phyloP scores from a whole-genome alignment of 2,888 invertebrate species.

The Aproaerema taeniolella region DNA sequence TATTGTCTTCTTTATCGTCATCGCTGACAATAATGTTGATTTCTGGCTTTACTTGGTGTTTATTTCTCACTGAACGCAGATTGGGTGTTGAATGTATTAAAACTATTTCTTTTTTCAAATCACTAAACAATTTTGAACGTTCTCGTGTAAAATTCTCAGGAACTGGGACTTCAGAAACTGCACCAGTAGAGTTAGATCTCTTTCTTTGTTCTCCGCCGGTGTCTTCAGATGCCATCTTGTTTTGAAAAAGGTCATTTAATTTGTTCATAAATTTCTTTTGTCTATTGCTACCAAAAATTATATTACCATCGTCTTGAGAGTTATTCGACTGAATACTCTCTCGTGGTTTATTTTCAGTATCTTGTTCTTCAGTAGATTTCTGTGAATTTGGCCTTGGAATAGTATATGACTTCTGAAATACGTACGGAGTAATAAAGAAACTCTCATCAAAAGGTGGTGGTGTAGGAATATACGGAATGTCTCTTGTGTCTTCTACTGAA shows the following conservation, averaged over 20 bases:
- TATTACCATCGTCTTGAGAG: conserved; percentile 42
- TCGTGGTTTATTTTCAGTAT: conserved; percentile 35
- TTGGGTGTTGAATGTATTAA: conserved; percentile 30
- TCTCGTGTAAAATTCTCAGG: conserved; percentile 28
- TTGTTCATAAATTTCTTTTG: conserved; percentile 63
- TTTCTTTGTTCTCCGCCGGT: conserved; percentile 41
- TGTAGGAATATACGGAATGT: conserved; percentile 46
- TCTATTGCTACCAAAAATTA: conserved; percentile 52
- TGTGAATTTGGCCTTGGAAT: conserved; percentile 30
- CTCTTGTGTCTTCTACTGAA: conserved; percentile 40
- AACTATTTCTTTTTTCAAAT: conserved; percentile 56
- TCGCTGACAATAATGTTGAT: conserved; percentile 19
- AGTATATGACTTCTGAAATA: conserved; percentile 37
- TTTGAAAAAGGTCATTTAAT: conserved; percentile 57
- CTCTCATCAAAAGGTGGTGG: conserved; percentile 61
- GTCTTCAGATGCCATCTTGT: conserved; percentile 39
- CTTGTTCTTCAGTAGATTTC: conserved; percentile 22
- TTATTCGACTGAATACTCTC: conserved; percentile 43
- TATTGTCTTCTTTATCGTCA: conserved; percentile 24
- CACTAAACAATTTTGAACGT: conserved; percentile 43
- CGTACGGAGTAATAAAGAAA: conserved; percentile 2
- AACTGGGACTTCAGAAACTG: too few species aligned
- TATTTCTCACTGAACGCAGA: conserved; percentile 2
- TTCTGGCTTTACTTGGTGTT: not conserved
- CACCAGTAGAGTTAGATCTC: conserved; percentile 59